Percentiles rank a stretch among this genome's conserved stretches.
Evolutionary conservation across 2,113 vertebrate genomes (phyloP).

Genomic region (Promerops cafer): DNA sequence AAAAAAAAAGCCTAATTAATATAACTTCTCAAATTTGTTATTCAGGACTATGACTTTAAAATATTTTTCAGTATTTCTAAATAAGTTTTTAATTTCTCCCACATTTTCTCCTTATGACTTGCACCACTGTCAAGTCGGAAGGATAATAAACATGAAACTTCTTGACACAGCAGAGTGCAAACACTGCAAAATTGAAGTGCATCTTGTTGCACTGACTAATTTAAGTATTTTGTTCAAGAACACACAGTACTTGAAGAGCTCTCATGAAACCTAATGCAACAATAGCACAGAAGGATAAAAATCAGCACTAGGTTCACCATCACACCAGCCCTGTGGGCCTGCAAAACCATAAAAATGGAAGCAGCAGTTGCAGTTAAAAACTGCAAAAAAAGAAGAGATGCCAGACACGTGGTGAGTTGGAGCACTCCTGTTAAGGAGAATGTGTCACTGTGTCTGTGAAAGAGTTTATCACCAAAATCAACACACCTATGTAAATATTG

Average conservation of each 20-base stretch:
- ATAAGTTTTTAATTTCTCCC: slow-evolving; percentile 40
- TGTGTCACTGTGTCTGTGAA: not conserved
- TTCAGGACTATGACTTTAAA: not conserved
- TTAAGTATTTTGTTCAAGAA: not conserved
- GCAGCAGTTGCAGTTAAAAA: not conserved
- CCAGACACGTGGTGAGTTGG: not conserved
- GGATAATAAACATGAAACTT: slow-evolving; percentile 7
- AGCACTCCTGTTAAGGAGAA: not conserved
- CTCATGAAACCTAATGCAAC: not conserved
- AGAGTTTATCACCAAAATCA: not conserved
- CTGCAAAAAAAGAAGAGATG: not conserved
- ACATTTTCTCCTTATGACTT: not conserved
- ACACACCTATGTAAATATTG: not conserved
- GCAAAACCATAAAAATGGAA: not conserved
- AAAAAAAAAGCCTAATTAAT: not conserved
- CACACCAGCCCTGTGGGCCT: not conserved
- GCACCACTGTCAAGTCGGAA: slow-evolving; percentile 23
- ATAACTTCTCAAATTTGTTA: not conserved
- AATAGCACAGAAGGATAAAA: not conserved
- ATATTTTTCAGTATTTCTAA: slow-evolving; percentile 33
- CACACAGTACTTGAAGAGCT: not conserved
- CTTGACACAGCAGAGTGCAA: not conserved
- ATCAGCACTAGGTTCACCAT: not conserved
- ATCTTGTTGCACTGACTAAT: not conserved
- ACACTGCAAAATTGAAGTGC: not conserved